Conservation (phyloP, 1,140 invertebrate species). For the Heliconius hewitsoni region DNA sequence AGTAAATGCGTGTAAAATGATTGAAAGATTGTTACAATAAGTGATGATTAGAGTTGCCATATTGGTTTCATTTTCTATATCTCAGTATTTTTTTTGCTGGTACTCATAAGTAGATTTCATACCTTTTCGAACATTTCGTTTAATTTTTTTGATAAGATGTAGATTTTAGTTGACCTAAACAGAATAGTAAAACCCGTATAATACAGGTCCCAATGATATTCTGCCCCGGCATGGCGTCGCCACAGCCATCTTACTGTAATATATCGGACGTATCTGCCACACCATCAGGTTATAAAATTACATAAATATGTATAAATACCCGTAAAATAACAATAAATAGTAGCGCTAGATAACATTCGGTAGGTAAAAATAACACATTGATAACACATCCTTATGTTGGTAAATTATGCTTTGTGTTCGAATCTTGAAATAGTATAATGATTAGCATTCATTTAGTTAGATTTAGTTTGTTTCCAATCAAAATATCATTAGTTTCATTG, state of each 20-base stretch:
- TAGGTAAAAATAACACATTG: constrained; percentile 1
- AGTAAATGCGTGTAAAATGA: not conserved
- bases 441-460: not conserved
- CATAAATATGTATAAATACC: constrained; percentile 1
- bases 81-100: not conserved
- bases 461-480: not conserved
- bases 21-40: not conserved
- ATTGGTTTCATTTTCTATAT: not conserved
- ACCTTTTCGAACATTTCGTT: not conserved
- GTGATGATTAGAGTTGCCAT: no score
- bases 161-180: not conserved
- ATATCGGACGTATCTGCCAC: constrained; percentile 70
- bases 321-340: constrained; percentile 6
- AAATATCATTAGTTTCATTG: constrained; percentile 1
- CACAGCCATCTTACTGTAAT: constrained; percentile 74
- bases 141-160: not conserved
- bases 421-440: not conserved
- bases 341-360: constrained; percentile 13
- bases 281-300: constrained; percentile 58
- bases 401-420: constrained; percentile 25
- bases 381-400: constrained; percentile 30
- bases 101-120: no score
- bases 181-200: constrained; percentile 12
- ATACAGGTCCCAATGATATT: constrained; percentile 72
- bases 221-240: constrained; percentile 74